Evolutionary conservation across 2,797 vertebrate species (phyloP).

Genomic region (Gastrophryne carolinensis): DNA sequence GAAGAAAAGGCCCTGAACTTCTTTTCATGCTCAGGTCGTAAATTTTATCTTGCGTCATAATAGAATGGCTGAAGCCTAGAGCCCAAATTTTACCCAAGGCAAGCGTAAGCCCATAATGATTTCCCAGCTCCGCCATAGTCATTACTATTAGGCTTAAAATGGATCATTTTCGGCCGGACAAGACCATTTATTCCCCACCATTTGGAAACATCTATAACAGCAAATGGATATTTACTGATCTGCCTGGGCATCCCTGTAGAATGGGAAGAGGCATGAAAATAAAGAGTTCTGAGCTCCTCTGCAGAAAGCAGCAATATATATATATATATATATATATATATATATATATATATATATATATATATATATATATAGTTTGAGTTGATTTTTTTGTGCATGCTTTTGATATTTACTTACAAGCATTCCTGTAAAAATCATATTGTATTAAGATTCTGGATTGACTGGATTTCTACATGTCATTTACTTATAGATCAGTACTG

Average conservation of each 20-base stretch:
- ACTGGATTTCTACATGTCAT: no score
- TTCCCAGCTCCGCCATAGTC: constrained; percentile 56
- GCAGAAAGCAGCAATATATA: background rate
- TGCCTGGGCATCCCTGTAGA: constrained; percentile 14
- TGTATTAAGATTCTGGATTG: background rate
- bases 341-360: background rate
- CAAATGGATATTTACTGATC: constrained; percentile 50
- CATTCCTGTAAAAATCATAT: background rate
- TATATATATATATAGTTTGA: background rate
- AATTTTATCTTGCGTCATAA: constrained; percentile 68
- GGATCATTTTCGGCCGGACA: constrained; percentile 35
- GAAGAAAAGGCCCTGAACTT: constrained; percentile 67
- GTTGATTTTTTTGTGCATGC: background rate
- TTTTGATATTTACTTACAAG: background rate
- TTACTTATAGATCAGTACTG: no score
- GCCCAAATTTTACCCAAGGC: constrained; percentile 71
- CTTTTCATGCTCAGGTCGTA: constrained; percentile 65
- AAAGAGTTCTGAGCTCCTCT: no score
- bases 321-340: background rate
- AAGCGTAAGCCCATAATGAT: constrained; percentile 69
- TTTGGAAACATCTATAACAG: constrained; percentile 31
- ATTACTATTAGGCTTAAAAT: constrained; percentile 49
- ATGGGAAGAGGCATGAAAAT: background rate
- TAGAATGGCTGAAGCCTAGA: constrained; percentile 69
- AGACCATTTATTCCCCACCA: constrained; percentile 30